A percentile compares a stretch with the other conserved stretches of the same genome.
Evolutionary conservation across 1,140 invertebrate species (phyloP).

Genomic region (Drosophila punjabiensis): DNA sequence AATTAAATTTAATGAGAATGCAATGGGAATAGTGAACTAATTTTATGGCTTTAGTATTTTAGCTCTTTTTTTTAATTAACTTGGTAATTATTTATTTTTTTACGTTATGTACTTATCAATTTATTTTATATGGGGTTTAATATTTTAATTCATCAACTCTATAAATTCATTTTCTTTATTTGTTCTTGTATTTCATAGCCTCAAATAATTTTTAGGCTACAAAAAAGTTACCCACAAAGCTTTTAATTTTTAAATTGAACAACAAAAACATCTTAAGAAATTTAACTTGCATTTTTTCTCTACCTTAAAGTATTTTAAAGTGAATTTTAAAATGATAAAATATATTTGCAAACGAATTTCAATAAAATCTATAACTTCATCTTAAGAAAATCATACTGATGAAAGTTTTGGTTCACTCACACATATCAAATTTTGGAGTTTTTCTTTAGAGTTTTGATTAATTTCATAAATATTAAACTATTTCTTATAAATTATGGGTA

Average conservation of each 20-base stretch:
- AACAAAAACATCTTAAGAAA: too few species aligned
- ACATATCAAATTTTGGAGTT: not conserved
- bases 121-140: not conserved
- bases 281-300: not conserved
- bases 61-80: not conserved
- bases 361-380: not conserved
- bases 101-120: not conserved
- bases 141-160: not conserved
- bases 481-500: not conserved
- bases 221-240: not conserved
- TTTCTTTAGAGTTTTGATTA: not conserved
- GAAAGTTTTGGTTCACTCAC: not conserved
- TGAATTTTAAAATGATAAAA: not conserved
- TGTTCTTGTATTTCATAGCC: not conserved
- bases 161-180: not conserved
- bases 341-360: not conserved
- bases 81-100: not conserved
- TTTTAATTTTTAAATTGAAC: too few species aligned
- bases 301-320: not conserved
- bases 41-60: not conserved
- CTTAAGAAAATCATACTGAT: not conserved
- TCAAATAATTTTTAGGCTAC: not conserved
- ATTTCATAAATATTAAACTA: too few species aligned
- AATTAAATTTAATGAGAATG: constrained; percentile 5
- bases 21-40: constrained; percentile 1